These are phyloP conservation scores for Melospiza georgiana DNA, from an alignment of 2,113 vertebrate genomes.

Conservation along the genomic window DNA sequence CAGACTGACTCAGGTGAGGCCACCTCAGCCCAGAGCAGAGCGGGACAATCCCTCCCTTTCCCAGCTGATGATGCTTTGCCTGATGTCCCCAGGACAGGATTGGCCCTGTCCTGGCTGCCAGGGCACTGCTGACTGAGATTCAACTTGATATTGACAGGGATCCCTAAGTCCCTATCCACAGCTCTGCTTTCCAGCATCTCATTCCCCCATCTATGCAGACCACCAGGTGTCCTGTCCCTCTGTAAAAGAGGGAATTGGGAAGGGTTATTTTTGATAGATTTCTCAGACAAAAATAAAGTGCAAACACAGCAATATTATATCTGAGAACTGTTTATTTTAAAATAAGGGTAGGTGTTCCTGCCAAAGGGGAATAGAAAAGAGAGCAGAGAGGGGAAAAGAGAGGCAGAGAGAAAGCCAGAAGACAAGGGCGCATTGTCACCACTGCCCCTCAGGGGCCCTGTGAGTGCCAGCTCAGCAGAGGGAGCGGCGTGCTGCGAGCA, in stretches of 20 bases:
- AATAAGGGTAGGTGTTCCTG: background rate
- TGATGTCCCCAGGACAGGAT: background rate
- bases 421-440: accelerated
- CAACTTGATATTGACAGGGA: accelerated
- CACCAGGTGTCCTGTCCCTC: background rate
- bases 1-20: too few relatives aligned
- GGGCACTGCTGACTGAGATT: background rate
- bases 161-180: accelerated
- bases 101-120: background rate
- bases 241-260: background rate
- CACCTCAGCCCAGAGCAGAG: too few relatives aligned
- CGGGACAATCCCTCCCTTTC: too few relatives aligned
- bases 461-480: accelerated
- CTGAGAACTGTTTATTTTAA: background rate
- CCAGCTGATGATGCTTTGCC: too few relatives aligned
- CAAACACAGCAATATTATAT: background rate
- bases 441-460: accelerated
- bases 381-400: background rate
- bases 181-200: background rate
- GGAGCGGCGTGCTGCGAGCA: accelerated
- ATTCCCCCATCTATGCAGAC: background rate
- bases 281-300: accelerated
- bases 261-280: background rate
- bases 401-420: background rate
- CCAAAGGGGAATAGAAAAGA: too few relatives aligned